phyloP scores from a whole-genome alignment of 2,888 invertebrate species.

The Pyrrhia umbra region DNA sequence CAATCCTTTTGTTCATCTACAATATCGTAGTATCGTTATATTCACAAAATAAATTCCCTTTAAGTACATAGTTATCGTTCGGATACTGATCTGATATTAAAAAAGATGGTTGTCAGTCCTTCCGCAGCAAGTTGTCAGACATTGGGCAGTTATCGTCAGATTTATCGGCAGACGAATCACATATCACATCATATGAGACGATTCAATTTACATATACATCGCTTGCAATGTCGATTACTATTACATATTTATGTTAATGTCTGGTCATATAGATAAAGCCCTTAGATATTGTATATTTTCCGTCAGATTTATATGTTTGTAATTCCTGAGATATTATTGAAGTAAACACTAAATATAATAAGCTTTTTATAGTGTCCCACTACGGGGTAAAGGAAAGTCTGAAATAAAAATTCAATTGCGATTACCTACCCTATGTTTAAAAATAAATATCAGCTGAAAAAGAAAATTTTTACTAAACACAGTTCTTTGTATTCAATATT shows the following conservation, averaged over 20 bases:
- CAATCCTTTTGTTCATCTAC: no score
- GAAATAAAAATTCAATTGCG: no score
- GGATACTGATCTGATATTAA: not conserved
- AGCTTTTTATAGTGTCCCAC: no score
- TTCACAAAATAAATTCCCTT: no score
- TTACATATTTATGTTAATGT: slow-evolving; percentile 42
- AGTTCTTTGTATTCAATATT: no score
- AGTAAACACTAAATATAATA: no score
- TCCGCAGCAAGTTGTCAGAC: slow-evolving; percentile 13
- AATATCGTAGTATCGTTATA: no score
- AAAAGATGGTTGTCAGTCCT: slow-evolving; percentile 20
- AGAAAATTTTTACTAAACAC: no score
- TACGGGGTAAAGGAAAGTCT: no score
- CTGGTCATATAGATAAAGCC: slow-evolving; percentile 1
- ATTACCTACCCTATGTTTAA: no score
- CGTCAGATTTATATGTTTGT: slow-evolving; percentile 3
- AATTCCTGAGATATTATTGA: not conserved
- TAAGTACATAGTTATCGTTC: not conserved
- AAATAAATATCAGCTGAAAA: no score
- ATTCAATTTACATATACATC: slow-evolving; percentile 48
- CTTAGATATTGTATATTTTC: slow-evolving; percentile 21
- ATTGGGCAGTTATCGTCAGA: slow-evolving; percentile 19
- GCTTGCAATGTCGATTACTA: slow-evolving; percentile 14
- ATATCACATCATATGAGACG: slow-evolving; percentile 15
- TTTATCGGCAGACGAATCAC: slow-evolving; percentile 37